Percentiles rank a stretch among this genome's conserved stretches.
These are phyloP conservation scores for Heliconius nattereri DNA, from an alignment of 1,140 invertebrate genomes.

Conservation along the genomic window DNA sequence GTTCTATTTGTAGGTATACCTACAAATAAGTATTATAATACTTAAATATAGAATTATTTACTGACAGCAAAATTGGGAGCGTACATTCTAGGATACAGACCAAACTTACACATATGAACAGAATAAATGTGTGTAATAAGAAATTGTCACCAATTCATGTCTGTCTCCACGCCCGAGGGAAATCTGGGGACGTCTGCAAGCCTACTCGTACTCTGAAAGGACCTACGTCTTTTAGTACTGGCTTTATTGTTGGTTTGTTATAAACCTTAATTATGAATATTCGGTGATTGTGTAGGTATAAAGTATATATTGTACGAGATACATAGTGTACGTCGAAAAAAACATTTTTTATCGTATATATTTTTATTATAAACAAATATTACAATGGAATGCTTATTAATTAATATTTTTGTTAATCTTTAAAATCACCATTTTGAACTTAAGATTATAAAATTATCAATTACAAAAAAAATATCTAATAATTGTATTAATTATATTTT, in stretches of 20 bases:
- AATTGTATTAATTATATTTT: not conserved
- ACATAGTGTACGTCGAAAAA: not conserved
- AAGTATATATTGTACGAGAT: too few relatives aligned
- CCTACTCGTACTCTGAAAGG: not conserved
- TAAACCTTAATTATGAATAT: not conserved
- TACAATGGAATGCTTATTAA: conserved; percentile 2
- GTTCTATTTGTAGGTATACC: too few relatives aligned
- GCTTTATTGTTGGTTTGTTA: not conserved
- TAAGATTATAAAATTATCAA: not conserved
- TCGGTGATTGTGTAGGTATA: not conserved
- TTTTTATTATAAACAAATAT: conserved; percentile 1
- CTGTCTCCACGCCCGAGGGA: conserved; percentile 15
- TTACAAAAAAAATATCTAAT: not conserved
- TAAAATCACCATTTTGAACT: not conserved
- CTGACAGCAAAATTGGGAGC: not conserved
- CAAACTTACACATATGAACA: not conserved
- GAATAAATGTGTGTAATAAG: conserved; percentile 16
- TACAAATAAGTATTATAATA: too few relatives aligned
- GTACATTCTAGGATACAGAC: conserved; percentile 3
- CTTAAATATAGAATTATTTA: not conserved
- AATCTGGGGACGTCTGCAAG: conserved; percentile 21
- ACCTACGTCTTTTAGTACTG: not conserved
- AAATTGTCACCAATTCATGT: conserved; percentile 27
- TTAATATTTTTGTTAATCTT: not conserved
- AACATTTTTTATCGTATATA: not conserved